These are phyloP conservation scores for Watsonalla binaria DNA, from an alignment of 2,888 invertebrate species.

Conservation along the genomic window DNA sequence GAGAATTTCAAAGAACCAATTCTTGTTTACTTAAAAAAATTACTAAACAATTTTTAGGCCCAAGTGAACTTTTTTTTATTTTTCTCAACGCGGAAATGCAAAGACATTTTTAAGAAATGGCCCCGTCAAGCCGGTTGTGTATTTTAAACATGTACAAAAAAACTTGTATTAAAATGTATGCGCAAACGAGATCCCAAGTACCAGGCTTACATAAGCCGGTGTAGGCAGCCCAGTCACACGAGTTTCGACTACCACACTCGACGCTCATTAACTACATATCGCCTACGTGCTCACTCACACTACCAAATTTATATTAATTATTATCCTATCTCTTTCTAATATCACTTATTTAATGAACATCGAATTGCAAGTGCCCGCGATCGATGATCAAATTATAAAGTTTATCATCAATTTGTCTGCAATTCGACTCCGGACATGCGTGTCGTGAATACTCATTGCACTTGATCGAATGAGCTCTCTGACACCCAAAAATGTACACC, in stretches of 20 bases:
- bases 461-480: slow-evolving; percentile 19
- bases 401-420: slow-evolving; percentile 43
- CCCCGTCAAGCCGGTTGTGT: slow-evolving; percentile 64
- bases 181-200: slow-evolving; percentile 69
- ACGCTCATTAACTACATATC: slow-evolving; percentile 47
- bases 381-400: slow-evolving; percentile 29
- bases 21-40: slow-evolving; percentile 30
- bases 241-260: slow-evolving; percentile 43
- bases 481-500: slow-evolving; percentile 28
- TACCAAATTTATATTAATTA: slow-evolving; percentile 42
- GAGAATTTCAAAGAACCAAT: slow-evolving; percentile 28
- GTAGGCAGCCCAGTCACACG: slow-evolving; percentile 49
- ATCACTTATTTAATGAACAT: slow-evolving; percentile 33
- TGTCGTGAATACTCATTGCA: slow-evolving; percentile 33
- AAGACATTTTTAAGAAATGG: slow-evolving; percentile 65
- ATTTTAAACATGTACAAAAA: slow-evolving; percentile 64
- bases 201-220: slow-evolving; percentile 59
- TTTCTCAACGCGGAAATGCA: slow-evolving; percentile 73
- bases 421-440: slow-evolving; percentile 30
- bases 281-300: slow-evolving; percentile 52
- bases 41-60: slow-evolving; percentile 50
- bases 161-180: slow-evolving; percentile 72
- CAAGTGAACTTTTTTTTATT: slow-evolving; percentile 65
- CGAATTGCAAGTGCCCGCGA: slow-evolving; percentile 28
- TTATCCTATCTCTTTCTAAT: slow-evolving; percentile 55